Evolutionary conservation across 2,113 vertebrate species (phyloP).

Genomic region (Megalops atlanticus): DNA sequence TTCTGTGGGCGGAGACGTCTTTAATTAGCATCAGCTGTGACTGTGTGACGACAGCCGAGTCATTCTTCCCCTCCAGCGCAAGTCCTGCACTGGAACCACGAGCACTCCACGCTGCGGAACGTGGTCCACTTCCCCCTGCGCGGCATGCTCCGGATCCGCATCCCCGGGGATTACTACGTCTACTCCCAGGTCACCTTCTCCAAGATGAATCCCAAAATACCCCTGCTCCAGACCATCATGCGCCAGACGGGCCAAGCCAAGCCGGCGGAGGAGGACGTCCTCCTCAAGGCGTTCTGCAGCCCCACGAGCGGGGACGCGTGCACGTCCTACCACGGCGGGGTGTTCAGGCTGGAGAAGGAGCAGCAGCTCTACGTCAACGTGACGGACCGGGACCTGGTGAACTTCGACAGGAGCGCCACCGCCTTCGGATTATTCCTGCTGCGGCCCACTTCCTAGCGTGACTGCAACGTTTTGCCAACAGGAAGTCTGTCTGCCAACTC

Average conservation of each 20-base stretch:
- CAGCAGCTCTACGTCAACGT: slow-evolving; percentile 82
- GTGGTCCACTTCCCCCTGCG: slow-evolving; percentile 45
- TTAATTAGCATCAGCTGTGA: background rate
- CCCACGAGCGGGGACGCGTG: slow-evolving; percentile 54
- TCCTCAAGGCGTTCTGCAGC: slow-evolving; percentile 76
- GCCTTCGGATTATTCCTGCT: slow-evolving; percentile 88
- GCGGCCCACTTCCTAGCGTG: slow-evolving; percentile 47
- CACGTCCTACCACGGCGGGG: slow-evolving; percentile 74
- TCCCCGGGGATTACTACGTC: slow-evolving; percentile 83
- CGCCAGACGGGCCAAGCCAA: background rate
- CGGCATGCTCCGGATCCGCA: slow-evolving; percentile 71
- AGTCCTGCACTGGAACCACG: slow-evolving; percentile 57
- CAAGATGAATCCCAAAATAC: slow-evolving; percentile 17
- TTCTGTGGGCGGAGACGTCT: background rate
- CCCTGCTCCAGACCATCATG: slow-evolving; percentile 70
- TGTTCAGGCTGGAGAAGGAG: slow-evolving; percentile 71
- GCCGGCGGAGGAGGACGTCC: slow-evolving; percentile 50
- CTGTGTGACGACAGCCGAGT: background rate
- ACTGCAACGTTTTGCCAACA: background rate
- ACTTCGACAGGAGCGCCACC: slow-evolving; percentile 64
- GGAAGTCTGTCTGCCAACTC: background rate
- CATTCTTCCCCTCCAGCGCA: background rate
- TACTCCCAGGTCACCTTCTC: slow-evolving; percentile 89
- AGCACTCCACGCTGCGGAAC: slow-evolving; percentile 23
- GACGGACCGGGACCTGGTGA: slow-evolving; percentile 70